Evolutionary conservation across 2,888 invertebrate genomes (phyloP), one percentile per base, ranked within the genome.

Genomic region (Dryobotodes eremita): DNA sequence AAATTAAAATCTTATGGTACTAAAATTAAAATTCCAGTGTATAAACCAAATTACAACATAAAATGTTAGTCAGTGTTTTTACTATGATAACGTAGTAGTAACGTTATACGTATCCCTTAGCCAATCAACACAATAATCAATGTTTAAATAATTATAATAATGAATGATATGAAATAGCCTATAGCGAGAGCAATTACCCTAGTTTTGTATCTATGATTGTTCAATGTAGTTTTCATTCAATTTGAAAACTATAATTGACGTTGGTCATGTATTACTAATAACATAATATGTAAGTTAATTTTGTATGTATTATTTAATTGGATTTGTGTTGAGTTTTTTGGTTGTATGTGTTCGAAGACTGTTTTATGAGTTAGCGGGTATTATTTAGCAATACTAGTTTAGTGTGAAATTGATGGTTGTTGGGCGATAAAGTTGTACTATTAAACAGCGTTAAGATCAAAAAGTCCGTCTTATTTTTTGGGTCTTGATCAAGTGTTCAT

Each of bases 161-260:
- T 70, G 36, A 80, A 82, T 88, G 85, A 89, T 86, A 88, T 86
- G 77, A 87, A 78, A 84, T 86, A 72, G 62, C 71, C 74, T 62
- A 17, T 76, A 73, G 72, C 57, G 42, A 75, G 74, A 80, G 69
- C 64, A 59, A 66, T 77, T 69, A 68, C 64, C 79, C 78, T 87
- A 88, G 82, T 88, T 90, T 90, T 90, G 79, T 90, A 90, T 90
- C 73, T 36, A 84, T 86, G 85, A 82, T 78, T 80, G 79, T 81
- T 94, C 95, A 96, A 95, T 94, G 91, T 95, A 94, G 94, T 94
- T 94, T 95, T 96, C 95, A 93, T 92, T 89, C 64, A 87, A 78
- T 76, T 91, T 94, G 95, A 96, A 96, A 92, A 95, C 93, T 94
- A 93, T 89, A 76, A 93, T 95, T 96, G 95, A 92, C 91, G 81